A percentile compares a stretch with the other conserved stretches of the same genome.
Conservation (phyloP, 2,888 invertebrate genomes). For the Tiliacea citrago region DNA sequence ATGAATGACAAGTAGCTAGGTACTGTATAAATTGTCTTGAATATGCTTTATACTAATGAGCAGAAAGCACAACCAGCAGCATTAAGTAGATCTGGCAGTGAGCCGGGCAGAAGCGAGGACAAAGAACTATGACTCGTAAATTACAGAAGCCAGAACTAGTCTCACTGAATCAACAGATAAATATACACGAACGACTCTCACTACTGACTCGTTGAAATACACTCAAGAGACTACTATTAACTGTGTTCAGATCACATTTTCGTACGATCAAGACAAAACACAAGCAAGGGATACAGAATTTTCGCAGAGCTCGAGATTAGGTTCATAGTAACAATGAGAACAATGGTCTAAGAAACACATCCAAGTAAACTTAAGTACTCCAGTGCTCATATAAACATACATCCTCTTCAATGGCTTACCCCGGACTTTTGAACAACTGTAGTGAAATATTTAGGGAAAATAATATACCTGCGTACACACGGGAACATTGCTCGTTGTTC, state of each 20-base stretch:
- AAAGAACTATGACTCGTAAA: constrained; percentile 39
- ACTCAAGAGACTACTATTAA: constrained; percentile 10
- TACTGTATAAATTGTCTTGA: constrained; percentile 13
- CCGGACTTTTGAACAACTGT: constrained; percentile 39
- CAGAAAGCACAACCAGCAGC: constrained; percentile 8
- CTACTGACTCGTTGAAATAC: constrained; percentile 28
- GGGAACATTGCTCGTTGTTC: constrained; percentile 41
- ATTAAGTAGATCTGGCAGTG: constrained; percentile 36
- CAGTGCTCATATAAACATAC: constrained; percentile 55
- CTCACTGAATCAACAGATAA: constrained; percentile 46
- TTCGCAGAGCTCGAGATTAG: constrained; percentile 58
- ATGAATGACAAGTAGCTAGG: constrained; percentile 16
- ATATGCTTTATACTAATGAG: constrained; percentile 23
- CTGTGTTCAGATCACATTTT: constrained; percentile 25
- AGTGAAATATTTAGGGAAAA: constrained; percentile 54
- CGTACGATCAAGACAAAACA: constrained; percentile 45
- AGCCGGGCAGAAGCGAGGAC: constrained; percentile 10
- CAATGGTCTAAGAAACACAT: constrained; percentile 64
- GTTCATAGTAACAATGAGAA: constrained; percentile 62
- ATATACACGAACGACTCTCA: constrained; percentile 30
- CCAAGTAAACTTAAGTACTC: constrained; percentile 65
- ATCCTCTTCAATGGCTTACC: constrained; percentile 43
- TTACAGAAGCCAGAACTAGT: constrained; percentile 52
- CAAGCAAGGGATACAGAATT: constrained; percentile 52
- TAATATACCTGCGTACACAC: constrained; percentile 24